Conservation (phyloP, 2,888 invertebrate genomes). For the Bibio marci region DNA sequence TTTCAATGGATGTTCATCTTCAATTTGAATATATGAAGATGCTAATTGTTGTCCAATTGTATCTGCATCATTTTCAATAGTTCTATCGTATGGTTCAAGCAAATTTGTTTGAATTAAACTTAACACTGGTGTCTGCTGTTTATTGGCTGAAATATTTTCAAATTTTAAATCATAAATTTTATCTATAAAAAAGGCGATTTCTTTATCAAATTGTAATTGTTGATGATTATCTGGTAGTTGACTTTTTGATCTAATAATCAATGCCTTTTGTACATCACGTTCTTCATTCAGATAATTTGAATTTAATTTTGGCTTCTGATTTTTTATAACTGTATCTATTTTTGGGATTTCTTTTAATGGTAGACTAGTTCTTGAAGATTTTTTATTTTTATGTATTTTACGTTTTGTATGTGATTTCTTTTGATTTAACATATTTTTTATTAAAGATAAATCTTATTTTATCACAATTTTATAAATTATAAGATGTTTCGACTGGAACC, state of each 20-base stretch:
- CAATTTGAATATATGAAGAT: conserved; percentile 23
- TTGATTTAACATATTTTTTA: no score
- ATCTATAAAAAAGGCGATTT: conserved; percentile 2
- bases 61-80: not conserved
- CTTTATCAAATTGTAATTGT: not conserved
- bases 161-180: not conserved
- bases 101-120: conserved; percentile 1
- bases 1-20: conserved; percentile 13
- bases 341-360: no score
- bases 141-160: not conserved
- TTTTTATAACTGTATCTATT: no score
- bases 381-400: no score
- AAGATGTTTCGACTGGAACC: no score
- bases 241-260: not conserved
- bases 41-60: conserved; percentile 12
- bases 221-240: not conserved
- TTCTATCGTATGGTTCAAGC: not conserved
- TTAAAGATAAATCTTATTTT: no score
- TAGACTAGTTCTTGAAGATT: no score
- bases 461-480: no score
- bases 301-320: conserved; percentile 5
- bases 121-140: not conserved
- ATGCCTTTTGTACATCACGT: conserved; percentile 7
- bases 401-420: no score
- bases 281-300: conserved; percentile 10